Evolutionary conservation across 2,888 invertebrate genomes (phyloP).

Genomic region (Drosophila recens): DNA sequence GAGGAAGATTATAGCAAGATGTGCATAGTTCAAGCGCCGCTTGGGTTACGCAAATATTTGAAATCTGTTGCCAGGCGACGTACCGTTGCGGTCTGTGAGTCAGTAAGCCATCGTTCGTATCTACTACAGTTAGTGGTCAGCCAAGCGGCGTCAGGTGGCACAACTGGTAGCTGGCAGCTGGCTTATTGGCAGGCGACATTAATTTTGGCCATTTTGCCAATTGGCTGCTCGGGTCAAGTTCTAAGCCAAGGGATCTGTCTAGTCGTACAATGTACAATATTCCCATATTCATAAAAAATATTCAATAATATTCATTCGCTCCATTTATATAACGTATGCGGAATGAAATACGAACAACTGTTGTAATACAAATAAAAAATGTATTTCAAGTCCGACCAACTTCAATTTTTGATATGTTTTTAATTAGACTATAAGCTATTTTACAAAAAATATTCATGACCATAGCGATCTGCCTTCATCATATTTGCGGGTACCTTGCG

Average conservation of each 20-base stretch:
- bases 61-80: constrained; percentile 65
- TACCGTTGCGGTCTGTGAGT: constrained; percentile 51
- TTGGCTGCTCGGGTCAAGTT: constrained; percentile 23
- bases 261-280: not conserved
- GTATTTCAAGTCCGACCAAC: too few relatives aligned
- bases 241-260: constrained; percentile 1
- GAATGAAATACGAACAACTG: too few relatives aligned
- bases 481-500: too few relatives aligned
- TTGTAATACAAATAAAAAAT: too few relatives aligned
- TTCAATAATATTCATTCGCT: not conserved
- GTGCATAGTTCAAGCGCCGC: constrained; percentile 54
- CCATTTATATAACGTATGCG: not conserved
- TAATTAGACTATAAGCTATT: too few relatives aligned
- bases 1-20: constrained; percentile 4
- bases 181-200: constrained; percentile 25
- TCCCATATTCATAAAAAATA: not conserved
- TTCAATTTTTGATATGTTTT: too few relatives aligned
- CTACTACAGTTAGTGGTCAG: constrained; percentile 44
- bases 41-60: constrained; percentile 71
- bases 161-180: constrained; percentile 20
- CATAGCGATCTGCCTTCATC: too few relatives aligned
- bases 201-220: constrained; percentile 38
- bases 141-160: constrained; percentile 39
- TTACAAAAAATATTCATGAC: too few relatives aligned
- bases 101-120: constrained; percentile 30